phyloP scores from a whole-genome alignment of 2,797 vertebrate genomes.

The Manis javanica region DNA sequence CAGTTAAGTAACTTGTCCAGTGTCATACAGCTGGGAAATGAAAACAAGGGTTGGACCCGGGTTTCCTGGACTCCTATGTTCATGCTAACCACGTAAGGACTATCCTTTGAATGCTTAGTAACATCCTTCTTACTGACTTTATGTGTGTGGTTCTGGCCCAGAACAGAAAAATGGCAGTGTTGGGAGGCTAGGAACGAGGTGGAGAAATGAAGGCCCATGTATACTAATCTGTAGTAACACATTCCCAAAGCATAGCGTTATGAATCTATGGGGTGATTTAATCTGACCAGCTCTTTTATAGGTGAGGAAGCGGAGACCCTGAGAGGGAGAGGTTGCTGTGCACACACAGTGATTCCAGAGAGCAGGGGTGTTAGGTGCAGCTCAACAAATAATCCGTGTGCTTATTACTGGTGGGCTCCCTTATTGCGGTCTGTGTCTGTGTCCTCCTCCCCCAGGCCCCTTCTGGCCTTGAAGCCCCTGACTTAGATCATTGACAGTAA shows the following conservation, averaged over 20 bases:
- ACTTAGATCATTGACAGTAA: background rate
- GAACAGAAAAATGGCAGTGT: background rate
- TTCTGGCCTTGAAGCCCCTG: background rate
- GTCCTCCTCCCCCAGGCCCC: too few relatives aligned
- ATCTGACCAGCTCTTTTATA: background rate
- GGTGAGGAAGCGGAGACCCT: background rate
- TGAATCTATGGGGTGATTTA: background rate
- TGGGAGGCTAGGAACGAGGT: background rate
- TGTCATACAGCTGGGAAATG: background rate
- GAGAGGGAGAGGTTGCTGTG: background rate
- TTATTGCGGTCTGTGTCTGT: background rate
- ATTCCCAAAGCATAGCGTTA: background rate
- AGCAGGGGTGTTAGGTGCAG: background rate
- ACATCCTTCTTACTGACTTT: background rate
- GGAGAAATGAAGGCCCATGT: rapidly evolving
- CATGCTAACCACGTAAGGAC: background rate
- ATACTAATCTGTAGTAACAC: background rate
- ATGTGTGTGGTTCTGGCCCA: too few relatives aligned
- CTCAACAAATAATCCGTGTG: rapidly evolving
- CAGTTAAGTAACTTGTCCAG: background rate
- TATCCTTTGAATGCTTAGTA: background rate
- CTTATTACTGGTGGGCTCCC: rapidly evolving
- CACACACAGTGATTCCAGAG: background rate
- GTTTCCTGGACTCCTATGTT: background rate
- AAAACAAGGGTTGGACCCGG: background rate